phyloP scores from a whole-genome alignment of 2,888 invertebrate genomes.

The Hanleya hanleyi region DNA sequence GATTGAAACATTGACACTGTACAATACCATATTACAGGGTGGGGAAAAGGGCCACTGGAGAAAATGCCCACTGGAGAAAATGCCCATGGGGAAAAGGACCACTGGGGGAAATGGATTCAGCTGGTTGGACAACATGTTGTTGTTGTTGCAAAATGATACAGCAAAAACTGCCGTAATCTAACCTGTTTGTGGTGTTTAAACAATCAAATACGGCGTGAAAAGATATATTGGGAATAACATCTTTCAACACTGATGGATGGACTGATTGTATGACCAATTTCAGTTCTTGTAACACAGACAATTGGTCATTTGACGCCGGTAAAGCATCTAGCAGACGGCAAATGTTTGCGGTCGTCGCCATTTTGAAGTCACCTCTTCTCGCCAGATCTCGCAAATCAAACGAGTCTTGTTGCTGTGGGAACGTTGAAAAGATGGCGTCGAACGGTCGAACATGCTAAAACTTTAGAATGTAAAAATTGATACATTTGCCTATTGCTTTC shows the following conservation, averaged over 20 bases:
- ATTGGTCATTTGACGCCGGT: constrained; percentile 45
- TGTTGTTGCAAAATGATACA: constrained; percentile 8
- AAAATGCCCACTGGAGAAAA: no score
- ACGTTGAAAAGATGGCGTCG: constrained; percentile 12
- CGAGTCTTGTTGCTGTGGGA: constrained; percentile 7
- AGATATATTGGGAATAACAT: constrained; percentile 53
- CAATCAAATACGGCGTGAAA: constrained; percentile 56
- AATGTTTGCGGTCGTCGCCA: constrained; percentile 44
- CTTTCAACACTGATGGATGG: constrained; percentile 41
- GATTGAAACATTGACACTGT: no score
- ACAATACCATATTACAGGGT: no score
- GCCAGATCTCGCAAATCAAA: background rate
- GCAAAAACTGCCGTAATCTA: constrained; percentile 21
- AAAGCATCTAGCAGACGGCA: constrained; percentile 49
- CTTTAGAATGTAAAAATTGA: no score
- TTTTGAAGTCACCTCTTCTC: constrained; percentile 6
- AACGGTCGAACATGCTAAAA: no score
- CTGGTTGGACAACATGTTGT: no score
- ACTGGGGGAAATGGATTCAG: no score
- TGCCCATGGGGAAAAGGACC: no score
- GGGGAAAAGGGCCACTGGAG: no score
- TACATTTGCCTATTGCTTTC: no score
- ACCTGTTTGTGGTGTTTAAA: constrained; percentile 57
- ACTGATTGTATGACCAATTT: constrained; percentile 50
- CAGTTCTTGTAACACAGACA: constrained; percentile 52